A percentile compares a stretch with the other conserved stretches of the same genome.
Conservation (phyloP, 2,888 invertebrate genomes). For the Uloborus plumipes region DNA sequence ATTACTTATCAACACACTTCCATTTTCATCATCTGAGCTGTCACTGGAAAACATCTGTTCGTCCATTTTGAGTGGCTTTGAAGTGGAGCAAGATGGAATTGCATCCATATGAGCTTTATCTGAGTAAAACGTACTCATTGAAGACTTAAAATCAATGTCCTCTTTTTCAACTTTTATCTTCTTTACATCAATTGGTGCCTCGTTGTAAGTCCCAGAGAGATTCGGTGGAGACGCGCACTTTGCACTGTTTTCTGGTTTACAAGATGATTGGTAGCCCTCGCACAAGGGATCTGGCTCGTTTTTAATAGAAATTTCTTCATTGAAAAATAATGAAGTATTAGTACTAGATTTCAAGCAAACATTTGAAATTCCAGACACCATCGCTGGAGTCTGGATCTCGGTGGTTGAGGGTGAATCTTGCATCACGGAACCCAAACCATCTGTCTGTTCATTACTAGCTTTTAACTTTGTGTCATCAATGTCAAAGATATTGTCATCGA, state of each 20-base stretch:
- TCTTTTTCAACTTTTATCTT: not conserved
- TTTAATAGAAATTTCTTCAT: constrained; percentile 24
- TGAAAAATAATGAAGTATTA: constrained; percentile 13
- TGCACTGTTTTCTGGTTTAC: constrained; percentile 13
- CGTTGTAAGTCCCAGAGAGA: not conserved
- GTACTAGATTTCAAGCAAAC: constrained; percentile 12
- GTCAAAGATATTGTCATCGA: constrained; percentile 57
- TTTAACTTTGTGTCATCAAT: constrained; percentile 34
- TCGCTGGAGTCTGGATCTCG: constrained; percentile 10
- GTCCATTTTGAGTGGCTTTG: constrained; percentile 3
- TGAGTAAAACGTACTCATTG: constrained; percentile 13
- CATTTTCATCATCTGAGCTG: constrained; percentile 54
- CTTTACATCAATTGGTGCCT: not conserved
- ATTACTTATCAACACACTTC: constrained; percentile 45
- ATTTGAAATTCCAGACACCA: constrained; percentile 29
- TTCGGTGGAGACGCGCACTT: not conserved
- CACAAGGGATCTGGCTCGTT: not conserved
- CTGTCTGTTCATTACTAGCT: constrained; percentile 10
- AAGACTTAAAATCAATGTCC: constrained; percentile 4
- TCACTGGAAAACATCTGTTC: constrained; percentile 58
- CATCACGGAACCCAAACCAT: not conserved
- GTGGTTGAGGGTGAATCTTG: constrained; percentile 6
- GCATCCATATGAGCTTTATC: constrained; percentile 18
- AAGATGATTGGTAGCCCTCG: not conserved
- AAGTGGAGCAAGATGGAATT: constrained; percentile 24